Base-by-base conservation (phyloP, 2,797 vertebrate genomes). In the Clangula hyemalis region DNA sequence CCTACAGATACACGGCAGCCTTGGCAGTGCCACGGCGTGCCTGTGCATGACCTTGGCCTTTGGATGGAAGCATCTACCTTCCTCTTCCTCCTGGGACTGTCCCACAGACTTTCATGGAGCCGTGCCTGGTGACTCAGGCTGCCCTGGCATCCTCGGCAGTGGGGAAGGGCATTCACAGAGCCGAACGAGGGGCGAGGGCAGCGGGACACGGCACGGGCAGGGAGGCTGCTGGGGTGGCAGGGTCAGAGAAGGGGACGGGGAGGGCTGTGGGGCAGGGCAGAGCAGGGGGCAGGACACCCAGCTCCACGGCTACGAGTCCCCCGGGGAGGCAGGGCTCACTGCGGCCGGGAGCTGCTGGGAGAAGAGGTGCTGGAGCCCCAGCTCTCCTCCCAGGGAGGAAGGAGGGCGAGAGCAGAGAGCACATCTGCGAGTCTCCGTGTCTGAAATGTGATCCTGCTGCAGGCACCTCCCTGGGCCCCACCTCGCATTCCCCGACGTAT, bases 391-490 rank as follows among this genome's bases (percentile, higher is more conserved):
- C 14, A 5, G 53, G 38, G 80, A 80, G 58, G 57, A 83, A 92
- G 77, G 45, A 89, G 65, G 47, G 21, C 1, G 11, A 69, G 65
- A 89, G 60, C 39, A 64, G 19, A 64, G 38, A 85, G 76, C 38
- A 39, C 64, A 24, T 10, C 34, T 24, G 64, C 58, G 6, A 93
- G 85, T 41, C 38, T 86, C 64, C 1, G 5, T 0, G 3, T 93
- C 89, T 96, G 94, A 94, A 95, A 95, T 1, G 83, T 95, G 96
- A 96, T 94, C 94, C 89, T 64, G 83, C 84, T 1, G 0, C 53
- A 87, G 96, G 91, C 95, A 93, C 95, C 96, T 95, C 85, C 91
- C 91, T 74, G 95, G n/a, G 96, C 93, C 94, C 96, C 97, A 85
- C 96, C 96, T 95, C 66, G 0, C 68, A 8, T 64, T 86, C 64